phyloP scores from a whole-genome alignment of 2,888 invertebrate genomes.

The Eugnorisma glareosa region DNA sequence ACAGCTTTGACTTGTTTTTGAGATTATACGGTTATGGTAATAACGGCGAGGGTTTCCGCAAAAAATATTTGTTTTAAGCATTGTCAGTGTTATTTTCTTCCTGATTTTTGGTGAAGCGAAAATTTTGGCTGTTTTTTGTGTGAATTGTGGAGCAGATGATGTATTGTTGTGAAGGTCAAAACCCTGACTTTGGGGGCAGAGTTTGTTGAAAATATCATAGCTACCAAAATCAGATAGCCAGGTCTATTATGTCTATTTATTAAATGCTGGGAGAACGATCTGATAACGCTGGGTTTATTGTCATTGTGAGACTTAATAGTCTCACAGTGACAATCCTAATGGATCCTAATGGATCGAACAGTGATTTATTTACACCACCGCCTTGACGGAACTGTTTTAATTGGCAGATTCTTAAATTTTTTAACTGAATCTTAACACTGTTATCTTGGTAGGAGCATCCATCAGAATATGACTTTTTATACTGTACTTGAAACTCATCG shows the following conservation, averaged over 20 bases:
- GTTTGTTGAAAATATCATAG: not conserved
- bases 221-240: not conserved
- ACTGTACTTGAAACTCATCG: not conserved
- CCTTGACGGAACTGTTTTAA: not conserved
- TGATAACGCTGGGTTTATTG: not conserved
- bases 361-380: not conserved
- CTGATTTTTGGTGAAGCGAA: slow-evolving; percentile 35
- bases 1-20: slow-evolving; percentile 61
- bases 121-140: slow-evolving; percentile 33
- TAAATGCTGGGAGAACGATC: not conserved
- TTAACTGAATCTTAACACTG: not conserved
- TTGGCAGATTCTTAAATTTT: not conserved
- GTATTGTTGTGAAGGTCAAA: slow-evolving; percentile 26
- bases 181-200: not conserved
- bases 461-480: not conserved
- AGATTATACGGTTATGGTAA: slow-evolving; percentile 62
- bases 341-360: too few relatives aligned
- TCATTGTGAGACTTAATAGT: too few relatives aligned
- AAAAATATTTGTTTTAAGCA: slow-evolving; percentile 60
- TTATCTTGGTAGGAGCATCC: not conserved
- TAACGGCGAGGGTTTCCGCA: slow-evolving; percentile 39
- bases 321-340: too few relatives aligned
- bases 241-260: not conserved
- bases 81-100: slow-evolving; percentile 54
- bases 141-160: slow-evolving; percentile 35